Evolutionary conservation across 2,797 vertebrate genomes (phyloP), one percentile per base, ranked within the genome.

Genomic region (Hapalemur alaotrensis): DNA sequence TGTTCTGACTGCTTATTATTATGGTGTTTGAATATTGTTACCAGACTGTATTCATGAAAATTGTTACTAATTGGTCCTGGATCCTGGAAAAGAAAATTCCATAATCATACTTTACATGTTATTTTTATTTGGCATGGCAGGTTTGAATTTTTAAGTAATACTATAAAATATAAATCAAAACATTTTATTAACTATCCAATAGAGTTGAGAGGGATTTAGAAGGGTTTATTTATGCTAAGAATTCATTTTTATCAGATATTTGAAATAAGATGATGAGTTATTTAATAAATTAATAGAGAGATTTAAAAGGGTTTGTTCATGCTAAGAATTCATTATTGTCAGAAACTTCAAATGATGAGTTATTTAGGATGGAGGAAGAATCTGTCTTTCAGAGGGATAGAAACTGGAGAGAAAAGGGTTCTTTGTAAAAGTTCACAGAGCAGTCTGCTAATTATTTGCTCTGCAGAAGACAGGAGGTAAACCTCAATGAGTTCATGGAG

Each of bases 381-480:
- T 86, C 63, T 70, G 91, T 97, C 88, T 97, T 97, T 97, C 82
- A 95, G 91, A 96, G 84, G 63, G 81, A 59, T 79, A 81, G 91
- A 92, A 95, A 91, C 59, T 54, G 22, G 35, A 92, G 81, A 96
- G 95, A 97, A 96, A 95, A 94, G 90, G 13, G 72, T 87, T 95
- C 94, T 97, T 98, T 97, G 95, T 97, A 67, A 87, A 95, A 97
- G 84, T 94, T 94, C 93, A 73, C 75, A 95, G 80, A 78, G 61
- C 70, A 89, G 57, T 93, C 79, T 96, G 92, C 93, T 96, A 89
- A 95, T 91, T 91, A 84, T 82, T 96, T 97, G 87, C 78, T 96
- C 65, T 89, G 65, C 67, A 32, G 91, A 97, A 83, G 88, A 87
- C 50, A 94, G 89, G 93, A 96, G 81, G 59, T 93, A 86, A 97